Percentiles rank a stretch among this genome's conserved stretches.
Conservation (phyloP, 2,797 vertebrate genomes). For the Crax fasciolata region DNA sequence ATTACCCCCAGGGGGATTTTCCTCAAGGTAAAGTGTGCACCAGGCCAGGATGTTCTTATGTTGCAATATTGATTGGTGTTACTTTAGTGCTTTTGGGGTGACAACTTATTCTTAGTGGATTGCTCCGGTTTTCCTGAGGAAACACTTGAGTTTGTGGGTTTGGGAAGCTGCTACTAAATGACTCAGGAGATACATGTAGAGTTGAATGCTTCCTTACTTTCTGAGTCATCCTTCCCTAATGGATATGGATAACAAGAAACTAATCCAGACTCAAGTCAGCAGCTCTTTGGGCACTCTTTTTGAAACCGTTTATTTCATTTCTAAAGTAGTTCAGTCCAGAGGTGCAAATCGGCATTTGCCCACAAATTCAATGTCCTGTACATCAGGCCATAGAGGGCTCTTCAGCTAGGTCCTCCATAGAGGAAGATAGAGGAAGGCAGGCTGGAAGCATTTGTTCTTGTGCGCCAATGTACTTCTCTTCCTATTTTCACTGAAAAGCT, state of each 20-base stretch:
- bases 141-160: not conserved
- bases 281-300: not conserved
- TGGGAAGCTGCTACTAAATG: not conserved
- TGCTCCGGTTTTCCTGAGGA: not conserved
- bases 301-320: not conserved
- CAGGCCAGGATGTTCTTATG: slow-evolving; percentile 24
- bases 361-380: not conserved
- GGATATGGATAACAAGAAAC: not conserved
- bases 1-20: slow-evolving; percentile 95
- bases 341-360: not conserved
- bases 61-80: not conserved
- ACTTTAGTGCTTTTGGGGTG: not conserved
- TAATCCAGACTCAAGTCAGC: not conserved
- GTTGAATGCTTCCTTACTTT: not conserved
- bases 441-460: not conserved
- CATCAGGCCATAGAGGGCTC: not conserved
- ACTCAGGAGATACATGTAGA: rapidly evolving
- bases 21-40: slow-evolving; percentile 87
- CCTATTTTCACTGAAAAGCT: not conserved
- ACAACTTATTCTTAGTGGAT: not conserved
- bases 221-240: not conserved
- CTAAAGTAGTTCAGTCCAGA: not conserved
- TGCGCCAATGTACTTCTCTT: not conserved
- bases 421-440: not conserved
- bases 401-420: not conserved